Percentiles rank a stretch among this genome's conserved stretches.
Conservation (phyloP, 2,797 vertebrate genomes). For the Staurois parvus region DNA sequence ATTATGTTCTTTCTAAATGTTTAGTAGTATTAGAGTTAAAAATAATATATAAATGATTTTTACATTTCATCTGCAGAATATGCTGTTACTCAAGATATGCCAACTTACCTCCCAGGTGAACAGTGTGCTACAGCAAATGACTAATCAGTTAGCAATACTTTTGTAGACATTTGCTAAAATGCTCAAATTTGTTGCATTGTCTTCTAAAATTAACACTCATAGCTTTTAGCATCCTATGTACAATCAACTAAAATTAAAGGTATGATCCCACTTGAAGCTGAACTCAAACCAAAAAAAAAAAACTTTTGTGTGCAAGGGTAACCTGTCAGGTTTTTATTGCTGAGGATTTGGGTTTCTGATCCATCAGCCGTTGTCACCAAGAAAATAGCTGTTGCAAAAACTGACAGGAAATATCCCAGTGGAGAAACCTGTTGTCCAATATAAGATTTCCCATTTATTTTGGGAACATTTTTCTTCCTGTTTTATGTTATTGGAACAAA, state of each 20-base stretch:
- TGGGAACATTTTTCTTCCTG: too few relatives aligned
- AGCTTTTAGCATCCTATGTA: neutral
- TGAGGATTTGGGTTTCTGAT: neutral
- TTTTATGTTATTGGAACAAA: too few relatives aligned
- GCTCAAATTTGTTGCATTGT: neutral
- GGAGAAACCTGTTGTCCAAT: neutral
- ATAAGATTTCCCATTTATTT: neutral
- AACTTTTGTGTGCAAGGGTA: neutral
- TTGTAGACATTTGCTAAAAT: neutral
- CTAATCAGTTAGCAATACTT: conserved; percentile 24
- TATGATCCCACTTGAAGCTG: neutral
- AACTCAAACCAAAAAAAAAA: neutral
- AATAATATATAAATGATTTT: conserved; percentile 66
- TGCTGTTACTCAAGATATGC: conserved; percentile 75
- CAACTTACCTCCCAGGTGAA: conserved; percentile 71
- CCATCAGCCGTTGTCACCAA: neutral
- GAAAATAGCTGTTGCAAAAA: too few relatives aligned
- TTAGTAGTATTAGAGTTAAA: neutral
- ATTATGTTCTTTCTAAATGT: neutral
- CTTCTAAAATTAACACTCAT: neutral
- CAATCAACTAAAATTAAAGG: neutral
- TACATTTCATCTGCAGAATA: conserved; percentile 82
- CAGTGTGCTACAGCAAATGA: conserved; percentile 55
- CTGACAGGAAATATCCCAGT: neutral
- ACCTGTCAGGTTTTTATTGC: neutral